Evolutionary conservation across 2,797 vertebrate genomes (phyloP).

Genomic region (Chrosomus eos): DNA sequence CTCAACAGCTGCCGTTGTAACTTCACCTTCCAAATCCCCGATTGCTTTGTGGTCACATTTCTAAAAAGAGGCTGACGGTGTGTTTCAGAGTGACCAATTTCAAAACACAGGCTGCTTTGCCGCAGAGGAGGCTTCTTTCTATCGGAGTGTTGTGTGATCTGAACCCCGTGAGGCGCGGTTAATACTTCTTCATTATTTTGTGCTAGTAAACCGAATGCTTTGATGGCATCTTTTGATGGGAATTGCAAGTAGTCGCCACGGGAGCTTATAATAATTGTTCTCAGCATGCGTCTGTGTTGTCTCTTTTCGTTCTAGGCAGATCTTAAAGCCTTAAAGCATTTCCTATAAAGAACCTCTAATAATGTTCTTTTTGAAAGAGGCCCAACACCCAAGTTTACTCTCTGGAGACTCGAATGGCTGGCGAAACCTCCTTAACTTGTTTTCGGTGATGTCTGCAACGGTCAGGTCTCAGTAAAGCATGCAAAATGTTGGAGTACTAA

Average conservation of each 20-base stretch:
- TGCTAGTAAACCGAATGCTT: constrained; percentile 53
- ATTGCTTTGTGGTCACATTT: constrained; percentile 39
- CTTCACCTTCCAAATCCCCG: constrained; percentile 20
- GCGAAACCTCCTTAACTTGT: neutral
- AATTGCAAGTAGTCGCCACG: constrained; percentile 50
- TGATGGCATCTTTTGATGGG: constrained; percentile 61
- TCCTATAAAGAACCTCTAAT: constrained; percentile 56
- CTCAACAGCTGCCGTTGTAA: constrained; percentile 50
- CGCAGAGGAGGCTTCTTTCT: constrained; percentile 44
- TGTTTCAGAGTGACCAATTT: constrained; percentile 48
- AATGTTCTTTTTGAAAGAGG: constrained; percentile 40
- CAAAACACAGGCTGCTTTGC: constrained; percentile 32
- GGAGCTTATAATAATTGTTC: constrained; percentile 66
- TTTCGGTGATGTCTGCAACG: neutral
- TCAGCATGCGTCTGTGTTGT: constrained; percentile 47
- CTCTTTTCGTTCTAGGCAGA: constrained; percentile 50
- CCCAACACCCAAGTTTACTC: constrained; percentile 23
- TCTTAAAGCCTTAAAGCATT: constrained; percentile 56
- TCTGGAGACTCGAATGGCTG: neutral
- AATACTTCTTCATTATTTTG: constrained; percentile 63
- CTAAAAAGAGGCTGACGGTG: constrained; percentile 9
- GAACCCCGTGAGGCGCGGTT: constrained; percentile 50
- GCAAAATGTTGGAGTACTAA: neutral
- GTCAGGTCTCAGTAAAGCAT: constrained; percentile 36
- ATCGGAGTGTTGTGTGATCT: constrained; percentile 55